Conservation (phyloP, 2,797 vertebrate genomes). For the Astyanax mexicanus region DNA sequence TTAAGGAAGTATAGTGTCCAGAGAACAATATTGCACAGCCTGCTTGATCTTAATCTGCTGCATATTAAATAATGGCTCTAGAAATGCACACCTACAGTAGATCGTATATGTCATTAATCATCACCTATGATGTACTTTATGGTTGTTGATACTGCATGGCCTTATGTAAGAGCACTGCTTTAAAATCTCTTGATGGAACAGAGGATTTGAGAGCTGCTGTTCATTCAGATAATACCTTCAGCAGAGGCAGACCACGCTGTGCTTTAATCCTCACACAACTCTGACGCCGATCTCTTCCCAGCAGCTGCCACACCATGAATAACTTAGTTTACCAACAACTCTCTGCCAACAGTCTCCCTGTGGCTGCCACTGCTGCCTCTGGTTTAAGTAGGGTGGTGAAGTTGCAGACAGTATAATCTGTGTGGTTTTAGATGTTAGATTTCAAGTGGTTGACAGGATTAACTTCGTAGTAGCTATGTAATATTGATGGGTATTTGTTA, state of each 20-base stretch:
- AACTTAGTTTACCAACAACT: slow-evolving; percentile 32
- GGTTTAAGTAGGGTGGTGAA: slow-evolving; percentile 6
- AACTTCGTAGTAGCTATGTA: too few relatives aligned
- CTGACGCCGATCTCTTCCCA: slow-evolving; percentile 8
- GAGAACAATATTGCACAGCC: too few relatives aligned
- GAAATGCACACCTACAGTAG: neutral
- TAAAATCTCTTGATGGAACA: slow-evolving; percentile 28
- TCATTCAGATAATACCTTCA: slow-evolving; percentile 46
- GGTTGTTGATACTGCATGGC: neutral
- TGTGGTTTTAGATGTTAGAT: neutral
- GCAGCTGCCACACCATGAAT: slow-evolving; percentile 47
- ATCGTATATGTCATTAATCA: neutral
- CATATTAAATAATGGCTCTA: neutral
- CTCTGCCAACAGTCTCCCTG: neutral
- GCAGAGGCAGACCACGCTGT: slow-evolving; percentile 17
- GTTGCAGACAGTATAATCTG: neutral
- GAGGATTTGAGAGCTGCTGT: slow-evolving; percentile 36
- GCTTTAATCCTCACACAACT: slow-evolving; percentile 50
- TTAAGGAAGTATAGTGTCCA: too few relatives aligned
- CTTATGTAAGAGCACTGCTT: slow-evolving; percentile 36
- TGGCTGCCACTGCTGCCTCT: neutral
- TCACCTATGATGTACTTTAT: neutral
- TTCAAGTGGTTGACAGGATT: neutral
- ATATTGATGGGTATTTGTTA: too few relatives aligned
- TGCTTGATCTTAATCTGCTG: neutral